Percentiles rank a stretch among this genome's conserved stretches.
phyloP scores from a whole-genome alignment of 2,113 vertebrate species.

The Sakesphorus luctuosus region DNA sequence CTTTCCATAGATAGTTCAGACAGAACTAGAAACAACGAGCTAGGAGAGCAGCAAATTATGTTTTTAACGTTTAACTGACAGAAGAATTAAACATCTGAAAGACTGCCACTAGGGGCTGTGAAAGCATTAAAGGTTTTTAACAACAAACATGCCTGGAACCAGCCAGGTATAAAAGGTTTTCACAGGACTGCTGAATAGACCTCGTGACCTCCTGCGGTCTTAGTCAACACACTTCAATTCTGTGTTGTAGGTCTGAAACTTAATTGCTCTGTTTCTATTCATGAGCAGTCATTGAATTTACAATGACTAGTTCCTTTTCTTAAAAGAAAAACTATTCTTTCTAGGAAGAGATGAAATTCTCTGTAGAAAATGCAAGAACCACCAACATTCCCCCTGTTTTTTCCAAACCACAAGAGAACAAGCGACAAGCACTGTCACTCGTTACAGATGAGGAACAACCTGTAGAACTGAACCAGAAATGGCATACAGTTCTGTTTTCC shows the following conservation, averaged over 20 bases:
- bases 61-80: neutral
- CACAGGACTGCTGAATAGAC: neutral
- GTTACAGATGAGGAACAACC: neutral
- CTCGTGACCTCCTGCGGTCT: neutral
- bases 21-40: conserved; percentile 17
- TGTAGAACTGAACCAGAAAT: neutral
- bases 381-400: neutral
- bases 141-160: neutral
- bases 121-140: neutral
- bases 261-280: neutral
- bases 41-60: neutral
- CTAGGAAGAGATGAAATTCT: neutral
- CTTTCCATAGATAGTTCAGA: neutral
- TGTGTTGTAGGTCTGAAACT: neutral
- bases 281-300: neutral
- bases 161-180: neutral
- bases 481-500: neutral
- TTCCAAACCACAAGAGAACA: neutral
- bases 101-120: neutral
- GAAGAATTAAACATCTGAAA: neutral
- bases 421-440: neutral
- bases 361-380: neutral
- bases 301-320: neutral
- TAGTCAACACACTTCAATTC: neutral
- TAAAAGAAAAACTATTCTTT: neutral